These are phyloP conservation scores for Gymnodraco acuticeps DNA, from an alignment of 2,797 vertebrate genomes.

Conservation along the genomic window DNA sequence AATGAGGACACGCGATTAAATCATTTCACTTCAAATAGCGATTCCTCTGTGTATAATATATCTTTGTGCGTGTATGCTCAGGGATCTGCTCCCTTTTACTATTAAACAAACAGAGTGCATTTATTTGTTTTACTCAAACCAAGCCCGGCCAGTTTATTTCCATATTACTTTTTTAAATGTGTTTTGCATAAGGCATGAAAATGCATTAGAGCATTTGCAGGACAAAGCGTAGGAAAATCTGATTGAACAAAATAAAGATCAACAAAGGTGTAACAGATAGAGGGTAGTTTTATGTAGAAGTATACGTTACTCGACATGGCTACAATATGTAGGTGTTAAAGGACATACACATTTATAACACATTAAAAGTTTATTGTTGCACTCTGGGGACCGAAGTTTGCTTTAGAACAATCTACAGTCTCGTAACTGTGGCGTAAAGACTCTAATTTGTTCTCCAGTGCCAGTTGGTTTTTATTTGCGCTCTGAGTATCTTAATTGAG, in stretches of 20 bases:
- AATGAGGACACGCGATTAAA: slow-evolving; percentile 69
- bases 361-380: slow-evolving; percentile 23
- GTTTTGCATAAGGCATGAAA: slow-evolving; percentile 20
- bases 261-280: slow-evolving; percentile 3
- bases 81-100: slow-evolving; percentile 50
- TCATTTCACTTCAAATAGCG: slow-evolving; percentile 63
- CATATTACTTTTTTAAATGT: slow-evolving; percentile 38
- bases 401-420: slow-evolving; percentile 37
- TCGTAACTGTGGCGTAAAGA: slow-evolving; percentile 41
- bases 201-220: slow-evolving; percentile 23
- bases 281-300: slow-evolving; percentile 1
- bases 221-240: slow-evolving; percentile 1
- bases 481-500: slow-evolving; percentile 78
- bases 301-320: background rate
- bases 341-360: slow-evolving; percentile 11
- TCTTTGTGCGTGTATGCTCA: slow-evolving; percentile 25
- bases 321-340: slow-evolving; percentile 14
- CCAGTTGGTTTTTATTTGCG: slow-evolving; percentile 57
- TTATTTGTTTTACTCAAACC: slow-evolving; percentile 28
- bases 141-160: slow-evolving; percentile 38
- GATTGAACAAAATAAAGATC: background rate
- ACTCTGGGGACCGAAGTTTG: slow-evolving; percentile 31
- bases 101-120: slow-evolving; percentile 47
- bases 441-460: slow-evolving; percentile 57
- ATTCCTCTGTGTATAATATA: slow-evolving; percentile 52